Evolutionary conservation across 2,888 invertebrate genomes (phyloP).

Genomic region (Callyntrura guangdongensis): DNA sequence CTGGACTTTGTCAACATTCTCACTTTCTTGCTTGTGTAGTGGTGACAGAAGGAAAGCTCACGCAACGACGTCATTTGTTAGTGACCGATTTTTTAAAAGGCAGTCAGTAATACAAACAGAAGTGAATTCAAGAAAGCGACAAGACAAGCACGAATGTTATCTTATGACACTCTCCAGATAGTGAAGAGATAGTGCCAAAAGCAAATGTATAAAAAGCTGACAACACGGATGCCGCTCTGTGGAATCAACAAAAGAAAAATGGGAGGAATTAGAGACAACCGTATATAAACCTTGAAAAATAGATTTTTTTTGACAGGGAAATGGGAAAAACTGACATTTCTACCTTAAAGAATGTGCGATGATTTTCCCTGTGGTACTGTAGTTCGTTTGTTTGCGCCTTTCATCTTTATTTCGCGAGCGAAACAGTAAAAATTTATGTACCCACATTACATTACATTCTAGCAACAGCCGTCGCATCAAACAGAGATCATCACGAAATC

Average conservation of each 20-base stretch:
- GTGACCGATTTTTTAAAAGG: conserved; percentile 11
- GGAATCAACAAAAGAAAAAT: conserved; percentile 20
- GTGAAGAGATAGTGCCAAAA: conserved; percentile 9
- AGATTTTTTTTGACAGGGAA: conserved; percentile 27
- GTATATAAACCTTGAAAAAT: conserved; percentile 42
- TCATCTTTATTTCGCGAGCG: not conserved
- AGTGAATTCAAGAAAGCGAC: not conserved
- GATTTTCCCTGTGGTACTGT: not conserved
- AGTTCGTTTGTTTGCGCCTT: not conserved
- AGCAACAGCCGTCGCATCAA: too few species aligned
- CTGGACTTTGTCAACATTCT: not conserved
- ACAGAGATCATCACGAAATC: too few species aligned
- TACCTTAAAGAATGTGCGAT: conserved; percentile 20
- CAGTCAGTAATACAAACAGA: not conserved
- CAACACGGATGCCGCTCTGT: not conserved
- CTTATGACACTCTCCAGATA: conserved; percentile 10
- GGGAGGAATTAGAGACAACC: conserved; percentile 27
- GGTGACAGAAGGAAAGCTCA: not conserved
- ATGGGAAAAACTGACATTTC: conserved; percentile 21
- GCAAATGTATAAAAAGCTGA: not conserved
- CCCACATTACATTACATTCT: conserved; percentile 15
- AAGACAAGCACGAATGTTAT: not conserved
- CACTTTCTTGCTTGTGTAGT: not conserved
- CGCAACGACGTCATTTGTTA: not conserved
- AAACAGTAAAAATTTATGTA: conserved; percentile 36